These are phyloP conservation scores for Caenorhabditis imperialis DNA, from an alignment of 2,888 invertebrate species.

Conservation along the genomic window DNA sequence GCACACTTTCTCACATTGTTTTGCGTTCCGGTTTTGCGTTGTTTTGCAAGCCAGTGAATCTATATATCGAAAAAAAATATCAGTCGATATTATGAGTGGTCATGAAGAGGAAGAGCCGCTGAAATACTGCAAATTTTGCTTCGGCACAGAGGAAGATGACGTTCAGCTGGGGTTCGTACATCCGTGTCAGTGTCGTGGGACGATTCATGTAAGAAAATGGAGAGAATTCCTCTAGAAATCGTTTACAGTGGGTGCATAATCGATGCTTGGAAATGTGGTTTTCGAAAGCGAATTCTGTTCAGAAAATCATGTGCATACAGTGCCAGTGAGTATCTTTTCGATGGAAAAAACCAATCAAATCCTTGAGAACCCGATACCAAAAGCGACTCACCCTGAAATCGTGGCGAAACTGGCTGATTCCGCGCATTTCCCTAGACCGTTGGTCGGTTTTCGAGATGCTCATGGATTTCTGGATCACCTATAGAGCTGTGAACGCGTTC, in stretches of 20 bases:
- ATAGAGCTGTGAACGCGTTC: constrained; percentile 9
- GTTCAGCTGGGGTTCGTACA: constrained; percentile 46
- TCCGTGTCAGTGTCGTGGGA: constrained; percentile 62
- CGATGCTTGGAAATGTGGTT: constrained; percentile 65
- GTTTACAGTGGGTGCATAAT: constrained; percentile 67
- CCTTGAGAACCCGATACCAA: constrained; percentile 60
- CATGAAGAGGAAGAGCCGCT: background rate
- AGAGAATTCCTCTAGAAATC: no score
- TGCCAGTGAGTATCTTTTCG: constrained; percentile 54
- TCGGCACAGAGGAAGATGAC: constrained; percentile 37
- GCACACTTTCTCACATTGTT: no score
- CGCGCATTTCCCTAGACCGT: constrained; percentile 29
- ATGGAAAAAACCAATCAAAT: no score
- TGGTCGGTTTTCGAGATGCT: constrained; percentile 48
- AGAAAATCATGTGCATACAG: constrained; percentile 62
- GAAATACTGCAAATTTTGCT: constrained; percentile 43
- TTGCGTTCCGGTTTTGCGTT: no score
- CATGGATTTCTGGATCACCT: constrained; percentile 56
- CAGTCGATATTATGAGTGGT: no score
- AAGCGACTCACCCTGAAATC: constrained; percentile 59
- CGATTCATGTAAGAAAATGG: constrained; percentile 58
- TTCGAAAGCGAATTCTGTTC: constrained; percentile 55
- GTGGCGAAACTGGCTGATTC: constrained; percentile 53
- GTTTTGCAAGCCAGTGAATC: no score
- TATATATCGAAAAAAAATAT: no score